Evolutionary conservation across 2,888 invertebrate genomes (phyloP), one percentile per base, ranked within the genome.

Genomic region (Proisotoma minuta): DNA sequence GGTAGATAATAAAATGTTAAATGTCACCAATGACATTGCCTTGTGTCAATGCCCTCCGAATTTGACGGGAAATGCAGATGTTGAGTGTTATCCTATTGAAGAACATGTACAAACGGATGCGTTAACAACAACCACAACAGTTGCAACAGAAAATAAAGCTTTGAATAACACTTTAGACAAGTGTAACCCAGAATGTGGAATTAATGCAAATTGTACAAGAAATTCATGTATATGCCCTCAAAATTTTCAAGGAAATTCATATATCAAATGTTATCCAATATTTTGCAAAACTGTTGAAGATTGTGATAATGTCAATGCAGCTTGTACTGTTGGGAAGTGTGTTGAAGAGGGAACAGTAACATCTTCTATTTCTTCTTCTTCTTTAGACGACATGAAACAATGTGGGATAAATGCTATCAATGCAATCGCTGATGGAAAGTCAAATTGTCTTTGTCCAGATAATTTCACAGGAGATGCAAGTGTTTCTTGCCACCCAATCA

Each of bases 391-490:
- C 1, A 59, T 50, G 18, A 64, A 60, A 50, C 56, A 62, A 28
- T 68, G 68, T 29, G 68, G 68, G 28, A 59, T 34, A 3, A 65
- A 68, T 52, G 68, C 65, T 1, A 63, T 66, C 27, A 34, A 63
- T 0, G 63, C 62, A 26, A 24, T 63, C 10, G 47, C 63, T 18
- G 63, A 63, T 39, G 68, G 68, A 39, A 54, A 60, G 27, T 59
- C 62, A 1, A 24, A 49, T 26, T 68, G 65, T 18, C 43, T 27
- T 1, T 68, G 68, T 23, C 65, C 65, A 1, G 61, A 57, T 4
- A 62, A 62, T 2, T 68, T 51, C 52, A 63, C 63, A 23, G 68
- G 68, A 12, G 24, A 66, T 1, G 57, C 68, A 4, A 47, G 49
- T 3, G 66, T 68, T 51, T 65, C 63, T 58, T 68, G 68, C 49